Evolutionary conservation across 2,888 invertebrate genomes (phyloP).

Genomic region (Cybosia mesomella): DNA sequence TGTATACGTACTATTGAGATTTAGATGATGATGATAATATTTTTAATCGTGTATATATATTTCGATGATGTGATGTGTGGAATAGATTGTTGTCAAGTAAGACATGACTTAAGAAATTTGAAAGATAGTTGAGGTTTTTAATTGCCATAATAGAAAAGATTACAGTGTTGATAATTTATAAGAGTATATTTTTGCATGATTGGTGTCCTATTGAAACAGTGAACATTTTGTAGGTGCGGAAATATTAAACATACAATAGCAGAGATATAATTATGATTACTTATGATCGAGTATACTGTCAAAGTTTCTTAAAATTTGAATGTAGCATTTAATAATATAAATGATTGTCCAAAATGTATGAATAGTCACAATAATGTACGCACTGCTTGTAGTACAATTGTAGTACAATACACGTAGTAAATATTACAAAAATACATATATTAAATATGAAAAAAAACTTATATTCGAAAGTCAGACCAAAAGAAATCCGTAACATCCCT

Average conservation of each 20-base stretch:
- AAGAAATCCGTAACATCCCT: constrained; percentile 53
- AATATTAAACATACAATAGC: neutral
- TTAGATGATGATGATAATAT: neutral
- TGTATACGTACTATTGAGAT: neutral
- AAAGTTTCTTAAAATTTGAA: no score
- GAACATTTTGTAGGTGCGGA: neutral
- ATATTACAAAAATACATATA: neutral
- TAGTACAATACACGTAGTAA: constrained; percentile 34
- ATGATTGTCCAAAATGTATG: neutral
- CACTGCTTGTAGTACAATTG: no score
- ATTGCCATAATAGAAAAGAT: no score
- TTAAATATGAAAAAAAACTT: constrained; percentile 22
- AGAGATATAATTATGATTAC: neutral
- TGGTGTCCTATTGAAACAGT: no score
- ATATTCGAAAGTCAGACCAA: constrained; percentile 35
- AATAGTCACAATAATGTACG: constrained; percentile 7
- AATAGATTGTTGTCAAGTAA: no score
- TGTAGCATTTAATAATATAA: no score
- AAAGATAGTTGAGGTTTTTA: no score
- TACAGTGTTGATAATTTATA: no score
- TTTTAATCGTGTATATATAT: no score
- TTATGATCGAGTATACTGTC: neutral
- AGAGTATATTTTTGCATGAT: no score
- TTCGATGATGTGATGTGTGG: no score
- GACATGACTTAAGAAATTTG: no score